Evolutionary conservation across 2,888 invertebrate genomes (phyloP).

Genomic region (Punctoribates punctum): DNA sequence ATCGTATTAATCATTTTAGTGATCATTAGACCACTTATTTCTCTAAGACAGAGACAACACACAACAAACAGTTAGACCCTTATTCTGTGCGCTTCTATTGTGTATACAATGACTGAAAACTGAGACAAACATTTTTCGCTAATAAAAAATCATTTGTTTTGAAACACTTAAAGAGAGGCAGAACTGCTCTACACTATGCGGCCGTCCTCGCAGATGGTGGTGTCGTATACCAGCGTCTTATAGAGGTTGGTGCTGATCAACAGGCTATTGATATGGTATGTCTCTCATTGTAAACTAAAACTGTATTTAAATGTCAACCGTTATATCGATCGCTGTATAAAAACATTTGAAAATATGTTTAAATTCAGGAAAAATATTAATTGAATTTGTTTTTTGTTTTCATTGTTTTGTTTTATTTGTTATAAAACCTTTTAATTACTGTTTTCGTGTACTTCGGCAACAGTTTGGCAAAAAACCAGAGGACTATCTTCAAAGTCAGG

Average conservation of each 20-base stretch:
- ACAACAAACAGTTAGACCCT: no score
- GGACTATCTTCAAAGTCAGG: conserved; percentile 47
- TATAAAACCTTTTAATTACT: neutral
- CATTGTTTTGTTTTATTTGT: neutral
- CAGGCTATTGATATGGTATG: conserved; percentile 54
- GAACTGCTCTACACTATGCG: conserved; percentile 55
- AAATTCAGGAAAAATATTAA: neutral
- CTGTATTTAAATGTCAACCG: neutral
- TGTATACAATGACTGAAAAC: no score
- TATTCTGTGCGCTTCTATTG: neutral
- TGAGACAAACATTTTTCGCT: neutral
- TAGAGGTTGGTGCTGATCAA: conserved; percentile 54
- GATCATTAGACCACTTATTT: no score
- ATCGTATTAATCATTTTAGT: no score
- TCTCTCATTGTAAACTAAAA: neutral
- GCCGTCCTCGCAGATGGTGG: conserved; percentile 54
- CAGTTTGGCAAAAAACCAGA: conserved; percentile 44
- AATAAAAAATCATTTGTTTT: neutral
- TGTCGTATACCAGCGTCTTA: conserved; percentile 52
- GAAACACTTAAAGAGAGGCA: conserved; percentile 51
- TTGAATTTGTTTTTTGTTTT: neutral
- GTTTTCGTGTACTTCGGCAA: neutral
- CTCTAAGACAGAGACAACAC: no score
- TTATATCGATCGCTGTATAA: neutral
- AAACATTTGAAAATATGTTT: neutral